These are phyloP conservation scores for Agelastica alni DNA, from an alignment of 2,888 invertebrate species.

Conservation along the genomic window DNA sequence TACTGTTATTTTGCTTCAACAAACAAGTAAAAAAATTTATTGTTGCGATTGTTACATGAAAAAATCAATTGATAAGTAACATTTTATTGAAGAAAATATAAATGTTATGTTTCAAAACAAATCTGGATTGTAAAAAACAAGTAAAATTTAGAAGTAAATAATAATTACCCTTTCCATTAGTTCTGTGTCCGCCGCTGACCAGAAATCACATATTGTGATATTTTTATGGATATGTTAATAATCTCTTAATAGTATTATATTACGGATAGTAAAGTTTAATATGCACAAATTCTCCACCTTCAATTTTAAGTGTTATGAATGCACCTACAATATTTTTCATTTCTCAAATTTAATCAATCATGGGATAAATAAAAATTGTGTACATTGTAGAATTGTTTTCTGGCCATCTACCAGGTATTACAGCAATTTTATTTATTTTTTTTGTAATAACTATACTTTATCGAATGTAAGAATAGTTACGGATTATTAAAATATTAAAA, in stretches of 20 bases:
- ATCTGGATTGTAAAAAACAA: not conserved
- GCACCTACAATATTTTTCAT: conserved; percentile 2
- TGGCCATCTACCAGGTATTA: too few species aligned
- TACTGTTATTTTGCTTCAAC: too few species aligned
- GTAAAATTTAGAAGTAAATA: not conserved
- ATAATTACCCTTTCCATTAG: not conserved
- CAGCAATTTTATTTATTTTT: too few species aligned
- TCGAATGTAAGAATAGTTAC: too few species aligned
- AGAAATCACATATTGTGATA: conserved; percentile 33
- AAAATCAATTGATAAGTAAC: too few species aligned
- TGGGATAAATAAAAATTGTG: not conserved
- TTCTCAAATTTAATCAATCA: not conserved
- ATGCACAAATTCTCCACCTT: conserved; percentile 22
- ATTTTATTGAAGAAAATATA: not conserved
- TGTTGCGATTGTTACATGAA: too few species aligned
- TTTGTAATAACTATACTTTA: too few species aligned
- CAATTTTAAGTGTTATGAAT: conserved; percentile 5
- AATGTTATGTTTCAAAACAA: too few species aligned
- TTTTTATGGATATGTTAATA: conserved; percentile 29
- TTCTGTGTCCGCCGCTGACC: not conserved
- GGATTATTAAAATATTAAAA: too few species aligned
- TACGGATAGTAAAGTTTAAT: conserved; percentile 1
- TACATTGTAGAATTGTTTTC: not conserved
- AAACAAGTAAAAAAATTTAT: too few species aligned
- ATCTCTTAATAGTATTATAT: conserved; percentile 31